phyloP scores from a whole-genome alignment of 1,140 invertebrate species.

The Patella vulgata region DNA sequence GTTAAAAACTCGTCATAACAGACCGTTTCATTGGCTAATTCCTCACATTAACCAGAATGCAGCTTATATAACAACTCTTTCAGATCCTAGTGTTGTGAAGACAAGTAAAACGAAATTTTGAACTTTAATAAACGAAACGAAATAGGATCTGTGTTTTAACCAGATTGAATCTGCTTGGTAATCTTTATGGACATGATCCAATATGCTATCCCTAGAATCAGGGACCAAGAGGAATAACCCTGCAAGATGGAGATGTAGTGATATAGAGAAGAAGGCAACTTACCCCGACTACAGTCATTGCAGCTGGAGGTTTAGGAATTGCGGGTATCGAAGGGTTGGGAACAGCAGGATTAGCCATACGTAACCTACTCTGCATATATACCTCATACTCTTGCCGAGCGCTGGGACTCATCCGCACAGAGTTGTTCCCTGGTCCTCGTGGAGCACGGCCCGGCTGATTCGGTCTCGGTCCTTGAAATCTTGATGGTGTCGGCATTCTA shows the following conservation, averaged over 20 bases:
- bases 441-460: conserved; percentile 42
- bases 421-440: conserved; percentile 28
- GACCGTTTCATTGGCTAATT: too few species aligned
- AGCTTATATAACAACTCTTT: too few species aligned
- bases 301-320: conserved; percentile 19
- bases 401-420: conserved; percentile 41
- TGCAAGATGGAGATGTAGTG: too few species aligned
- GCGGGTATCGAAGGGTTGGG: conserved; percentile 2
- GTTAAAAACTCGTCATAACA: too few species aligned
- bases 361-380: conserved; percentile 61
- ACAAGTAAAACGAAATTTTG: too few species aligned
- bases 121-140: too few species aligned
- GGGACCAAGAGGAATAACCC: background rate
- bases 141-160: too few species aligned
- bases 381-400: conserved; percentile 63
- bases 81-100: too few species aligned
- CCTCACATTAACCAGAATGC: too few species aligned
- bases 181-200: too few species aligned
- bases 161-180: too few species aligned
- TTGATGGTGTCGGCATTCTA: conserved; percentile 9
- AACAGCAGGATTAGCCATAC: conserved; percentile 38
- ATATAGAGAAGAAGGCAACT: conserved; percentile 8
- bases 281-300: conserved; percentile 35
- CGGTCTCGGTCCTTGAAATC: conserved; percentile 14
- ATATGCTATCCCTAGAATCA: too few species aligned